A percentile compares a stretch with the other conserved stretches of the same genome.
Conservation (phyloP, 1,140 invertebrate genomes). For the Rhynchophorus ferrugineus region DNA sequence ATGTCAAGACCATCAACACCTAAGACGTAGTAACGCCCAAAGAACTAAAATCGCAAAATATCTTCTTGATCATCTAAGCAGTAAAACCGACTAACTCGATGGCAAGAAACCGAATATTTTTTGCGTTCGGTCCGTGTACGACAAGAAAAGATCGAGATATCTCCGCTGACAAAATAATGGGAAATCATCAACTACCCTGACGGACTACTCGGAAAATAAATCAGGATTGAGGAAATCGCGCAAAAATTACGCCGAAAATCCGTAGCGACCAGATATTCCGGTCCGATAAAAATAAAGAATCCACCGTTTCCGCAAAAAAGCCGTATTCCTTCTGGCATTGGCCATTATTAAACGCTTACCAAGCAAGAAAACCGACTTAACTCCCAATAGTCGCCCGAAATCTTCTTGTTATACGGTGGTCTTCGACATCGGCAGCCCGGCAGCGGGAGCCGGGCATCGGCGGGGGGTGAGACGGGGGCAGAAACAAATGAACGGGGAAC, state of each 20-base stretch:
- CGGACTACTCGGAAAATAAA: not conserved
- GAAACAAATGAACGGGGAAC: conserved; percentile 10
- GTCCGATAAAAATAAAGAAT: not conserved
- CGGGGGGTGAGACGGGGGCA: not conserved
- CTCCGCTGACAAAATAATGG: too few species aligned
- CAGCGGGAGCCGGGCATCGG: conserved; percentile 24
- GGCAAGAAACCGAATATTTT: too few species aligned
- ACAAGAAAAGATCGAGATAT: too few species aligned
- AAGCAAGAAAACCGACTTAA: conserved; percentile 35
- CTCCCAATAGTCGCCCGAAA: conserved; percentile 35
- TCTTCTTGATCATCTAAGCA: too few species aligned
- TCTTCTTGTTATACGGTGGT: conserved; percentile 34
- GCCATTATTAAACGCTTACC: conserved; percentile 39
- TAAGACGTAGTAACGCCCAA: too few species aligned
- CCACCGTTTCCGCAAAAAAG: not conserved
- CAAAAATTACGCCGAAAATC: not conserved
- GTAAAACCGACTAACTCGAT: too few species aligned
- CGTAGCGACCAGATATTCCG: not conserved
- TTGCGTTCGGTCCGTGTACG: too few species aligned
- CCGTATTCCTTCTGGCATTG: conserved; percentile 21
- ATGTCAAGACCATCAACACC: too few species aligned
- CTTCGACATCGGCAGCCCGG: too few species aligned
- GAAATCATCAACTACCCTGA: not conserved
- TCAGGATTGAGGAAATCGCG: not conserved
- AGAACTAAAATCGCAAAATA: too few species aligned